Percentiles rank a stretch among this genome's conserved stretches.
Evolutionary conservation across 1,140 invertebrate genomes (phyloP).

Genomic region (Temnothorax nylanderi): DNA sequence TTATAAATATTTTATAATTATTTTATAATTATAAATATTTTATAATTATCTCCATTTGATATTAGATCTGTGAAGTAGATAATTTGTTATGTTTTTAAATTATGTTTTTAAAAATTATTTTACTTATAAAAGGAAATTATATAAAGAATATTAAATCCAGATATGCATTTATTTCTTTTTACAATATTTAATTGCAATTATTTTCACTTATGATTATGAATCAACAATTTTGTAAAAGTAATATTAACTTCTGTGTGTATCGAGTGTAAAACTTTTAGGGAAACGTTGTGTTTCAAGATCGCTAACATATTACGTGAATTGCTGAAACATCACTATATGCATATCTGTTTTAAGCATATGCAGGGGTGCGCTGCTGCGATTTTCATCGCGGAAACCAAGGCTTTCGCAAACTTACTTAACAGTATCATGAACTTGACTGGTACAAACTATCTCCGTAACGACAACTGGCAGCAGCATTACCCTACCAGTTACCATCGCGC

Average conservation of each 20-base stretch:
- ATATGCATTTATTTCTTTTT: not conserved
- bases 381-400: conserved; percentile 68
- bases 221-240: not conserved
- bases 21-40: not conserved
- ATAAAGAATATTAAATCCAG: not conserved
- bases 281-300: conserved; percentile 9
- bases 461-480: conserved; percentile 73
- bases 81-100: not conserved
- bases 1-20: not conserved
- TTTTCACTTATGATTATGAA: not conserved
- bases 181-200: not conserved
- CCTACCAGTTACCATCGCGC: conserved; percentile 54
- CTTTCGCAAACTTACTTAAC: conserved; percentile 75
- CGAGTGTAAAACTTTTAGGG: conserved; percentile 7
- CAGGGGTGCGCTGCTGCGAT: conserved; percentile 60
- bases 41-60: not conserved
- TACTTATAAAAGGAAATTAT: not conserved
- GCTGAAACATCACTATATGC: conserved; percentile 49
- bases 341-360: conserved; percentile 63
- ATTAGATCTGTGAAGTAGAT: no score
- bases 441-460: conserved; percentile 74
- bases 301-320: conserved; percentile 22
- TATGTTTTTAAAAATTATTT: not conserved
- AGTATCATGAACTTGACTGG: conserved; percentile 77
- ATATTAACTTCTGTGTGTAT: not conserved